These are phyloP conservation scores for Fregetta grallaria DNA, from an alignment of 2,113 vertebrate genomes.

Conservation along the genomic window DNA sequence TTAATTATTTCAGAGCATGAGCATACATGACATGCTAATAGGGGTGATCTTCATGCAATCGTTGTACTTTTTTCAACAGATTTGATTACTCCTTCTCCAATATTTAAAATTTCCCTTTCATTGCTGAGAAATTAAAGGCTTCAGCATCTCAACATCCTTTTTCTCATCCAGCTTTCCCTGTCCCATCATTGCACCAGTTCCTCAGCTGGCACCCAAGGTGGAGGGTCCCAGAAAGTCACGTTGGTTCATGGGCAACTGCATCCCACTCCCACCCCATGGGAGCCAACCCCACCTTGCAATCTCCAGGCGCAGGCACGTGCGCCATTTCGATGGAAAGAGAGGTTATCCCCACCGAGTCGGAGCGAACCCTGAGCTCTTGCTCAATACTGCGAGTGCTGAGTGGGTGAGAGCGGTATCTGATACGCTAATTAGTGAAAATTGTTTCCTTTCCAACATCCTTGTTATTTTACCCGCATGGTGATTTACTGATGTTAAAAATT, in stretches of 20 bases:
- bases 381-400: neutral
- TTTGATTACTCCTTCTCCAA: neutral
- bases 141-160: neutral
- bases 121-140: neutral
- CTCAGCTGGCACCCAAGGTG: neutral
- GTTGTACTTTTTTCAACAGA: neutral
- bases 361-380: neutral
- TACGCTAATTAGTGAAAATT: neutral
- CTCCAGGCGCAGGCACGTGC: neutral
- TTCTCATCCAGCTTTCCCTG: neutral
- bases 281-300: neutral
- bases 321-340: too few species aligned
- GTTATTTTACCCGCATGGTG: constrained; percentile 45
- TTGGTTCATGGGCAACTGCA: neutral
- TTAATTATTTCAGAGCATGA: neutral
- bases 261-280: neutral
- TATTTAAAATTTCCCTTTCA: neutral
- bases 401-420: neutral
- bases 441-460: constrained; percentile 63
- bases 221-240: accelerated
- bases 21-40: neutral
- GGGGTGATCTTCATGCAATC: neutral
- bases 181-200: neutral
- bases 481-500: constrained; percentile 46
- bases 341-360: accelerated